phyloP scores from a whole-genome alignment of 2,888 invertebrate species.

The Scaptomyza caliginosa region DNA sequence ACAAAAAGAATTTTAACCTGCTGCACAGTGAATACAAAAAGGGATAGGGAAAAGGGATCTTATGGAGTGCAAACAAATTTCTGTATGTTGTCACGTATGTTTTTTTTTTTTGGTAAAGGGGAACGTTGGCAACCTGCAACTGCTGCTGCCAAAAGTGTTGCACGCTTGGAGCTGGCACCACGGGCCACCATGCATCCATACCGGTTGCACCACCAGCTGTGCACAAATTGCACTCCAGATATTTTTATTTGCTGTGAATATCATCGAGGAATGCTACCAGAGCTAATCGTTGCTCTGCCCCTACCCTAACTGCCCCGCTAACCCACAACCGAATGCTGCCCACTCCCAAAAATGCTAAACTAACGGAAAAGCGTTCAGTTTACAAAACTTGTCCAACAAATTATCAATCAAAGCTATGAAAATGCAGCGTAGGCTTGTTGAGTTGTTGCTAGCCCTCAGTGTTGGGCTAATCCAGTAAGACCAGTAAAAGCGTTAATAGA shows the following conservation, averaged over 20 bases:
- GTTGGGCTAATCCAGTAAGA: slow-evolving; percentile 68
- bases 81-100: slow-evolving; percentile 67
- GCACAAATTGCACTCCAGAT: slow-evolving; percentile 76
- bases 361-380: slow-evolving; percentile 28
- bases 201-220: slow-evolving; percentile 76
- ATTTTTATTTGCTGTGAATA: slow-evolving; percentile 80
- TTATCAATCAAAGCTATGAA: slow-evolving; percentile 34
- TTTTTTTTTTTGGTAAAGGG: background rate
- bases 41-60: slow-evolving; percentile 39
- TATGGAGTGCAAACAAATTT: slow-evolving; percentile 80
- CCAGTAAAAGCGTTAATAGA: slow-evolving; percentile 80
- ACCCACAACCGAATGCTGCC: background rate
- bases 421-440: slow-evolving; percentile 22
- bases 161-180: slow-evolving; percentile 49
- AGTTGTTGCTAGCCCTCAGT: background rate
- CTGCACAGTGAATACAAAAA: background rate
- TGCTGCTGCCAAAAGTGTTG: slow-evolving; percentile 28
- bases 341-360: background rate
- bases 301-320: background rate
- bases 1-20: slow-evolving; percentile 31
- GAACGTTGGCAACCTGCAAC: slow-evolving; percentile 16
- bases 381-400: slow-evolving; percentile 26
- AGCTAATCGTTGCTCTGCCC: background rate
- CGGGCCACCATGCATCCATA: slow-evolving; percentile 52
- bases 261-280: slow-evolving; percentile 47